Evolutionary conservation across 23 tunicate genomes (phyloP).

Genomic region (Trididemnum clinides): DNA sequence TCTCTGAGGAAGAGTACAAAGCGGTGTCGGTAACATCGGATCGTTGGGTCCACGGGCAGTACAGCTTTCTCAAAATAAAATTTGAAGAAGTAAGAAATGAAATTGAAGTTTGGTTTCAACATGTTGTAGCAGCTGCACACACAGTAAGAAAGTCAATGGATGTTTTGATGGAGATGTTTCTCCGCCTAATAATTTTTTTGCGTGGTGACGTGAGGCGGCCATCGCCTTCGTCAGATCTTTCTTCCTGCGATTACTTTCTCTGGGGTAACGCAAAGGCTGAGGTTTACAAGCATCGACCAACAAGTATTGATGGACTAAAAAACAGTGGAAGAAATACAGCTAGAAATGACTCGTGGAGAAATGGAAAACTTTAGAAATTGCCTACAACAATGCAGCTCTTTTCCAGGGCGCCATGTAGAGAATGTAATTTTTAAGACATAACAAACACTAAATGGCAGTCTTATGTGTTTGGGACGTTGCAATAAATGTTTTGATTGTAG

Average conservation of each 20-base stretch:
- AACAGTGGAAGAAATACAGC: constrained; percentile 27
- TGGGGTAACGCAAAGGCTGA: constrained; percentile 16
- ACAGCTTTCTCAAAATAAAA: constrained; percentile 2
- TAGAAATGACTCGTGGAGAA: constrained; percentile 10
- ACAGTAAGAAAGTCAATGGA: constrained; percentile 15
- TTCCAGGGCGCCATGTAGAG: constrained; percentile 19
- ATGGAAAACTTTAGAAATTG: constrained; percentile 28
- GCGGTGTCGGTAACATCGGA: constrained; percentile 20
- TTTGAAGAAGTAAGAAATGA: constrained; percentile 3
- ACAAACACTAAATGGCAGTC: constrained; percentile 13
- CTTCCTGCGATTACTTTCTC: constrained; percentile 21
- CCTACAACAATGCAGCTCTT: constrained; percentile 14
- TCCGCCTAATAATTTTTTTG: neutral
- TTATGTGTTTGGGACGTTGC: neutral
- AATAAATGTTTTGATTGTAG: neutral
- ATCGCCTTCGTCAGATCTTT: constrained; percentile 17
- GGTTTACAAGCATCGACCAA: constrained; percentile 18
- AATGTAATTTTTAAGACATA: constrained; percentile 28
- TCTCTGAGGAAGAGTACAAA: neutral
- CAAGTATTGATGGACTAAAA: neutral
- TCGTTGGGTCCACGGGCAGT: constrained; percentile 11
- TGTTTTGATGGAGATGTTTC: constrained; percentile 26
- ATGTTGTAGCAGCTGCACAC: constrained; percentile 29
- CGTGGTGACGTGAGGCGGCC: constrained; percentile 29
- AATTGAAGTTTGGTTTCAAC: constrained; percentile 17